Evolutionary conservation across 1,140 invertebrate genomes (phyloP).

Genomic region (Mya arenaria): DNA sequence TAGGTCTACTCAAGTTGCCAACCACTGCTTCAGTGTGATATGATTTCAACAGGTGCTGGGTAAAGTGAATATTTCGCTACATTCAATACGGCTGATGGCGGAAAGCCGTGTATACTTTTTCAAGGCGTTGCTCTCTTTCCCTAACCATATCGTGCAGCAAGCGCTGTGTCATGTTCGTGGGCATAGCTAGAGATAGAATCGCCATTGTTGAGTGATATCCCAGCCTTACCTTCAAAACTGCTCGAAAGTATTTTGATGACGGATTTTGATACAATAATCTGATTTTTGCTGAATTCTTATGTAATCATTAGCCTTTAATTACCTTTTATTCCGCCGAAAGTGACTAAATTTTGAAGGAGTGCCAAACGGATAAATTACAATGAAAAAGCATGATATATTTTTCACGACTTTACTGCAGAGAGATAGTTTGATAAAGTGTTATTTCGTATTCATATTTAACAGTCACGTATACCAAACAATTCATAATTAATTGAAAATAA

Average conservation of each 20-base stretch:
- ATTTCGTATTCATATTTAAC: background rate
- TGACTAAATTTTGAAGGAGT: conserved; percentile 23
- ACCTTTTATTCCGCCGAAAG: conserved; percentile 34
- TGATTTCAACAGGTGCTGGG: conserved; percentile 26
- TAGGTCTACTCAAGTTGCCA: conserved; percentile 3
- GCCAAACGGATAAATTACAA: background rate
- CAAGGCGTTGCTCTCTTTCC: conserved; percentile 13
- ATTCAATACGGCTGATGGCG: background rate
- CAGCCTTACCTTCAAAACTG: background rate
- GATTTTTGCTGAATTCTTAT: conserved; percentile 19
- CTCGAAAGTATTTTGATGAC: background rate
- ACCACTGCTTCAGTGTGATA: conserved; percentile 6
- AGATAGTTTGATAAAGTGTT: background rate
- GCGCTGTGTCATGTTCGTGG: background rate
- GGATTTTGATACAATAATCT: conserved; percentile 20
- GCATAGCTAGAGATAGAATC: background rate
- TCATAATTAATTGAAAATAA: too few species aligned
- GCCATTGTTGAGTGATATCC: background rate
- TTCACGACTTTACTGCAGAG: background rate
- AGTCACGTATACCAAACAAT: too few species aligned
- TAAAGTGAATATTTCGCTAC: background rate
- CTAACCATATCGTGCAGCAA: background rate
- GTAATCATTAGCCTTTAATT: conserved; percentile 36
- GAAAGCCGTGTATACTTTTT: background rate
- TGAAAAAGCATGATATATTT: background rate